phyloP scores from a whole-genome alignment of 2,113 vertebrate genomes.

The Pachycephala philippinensis region DNA sequence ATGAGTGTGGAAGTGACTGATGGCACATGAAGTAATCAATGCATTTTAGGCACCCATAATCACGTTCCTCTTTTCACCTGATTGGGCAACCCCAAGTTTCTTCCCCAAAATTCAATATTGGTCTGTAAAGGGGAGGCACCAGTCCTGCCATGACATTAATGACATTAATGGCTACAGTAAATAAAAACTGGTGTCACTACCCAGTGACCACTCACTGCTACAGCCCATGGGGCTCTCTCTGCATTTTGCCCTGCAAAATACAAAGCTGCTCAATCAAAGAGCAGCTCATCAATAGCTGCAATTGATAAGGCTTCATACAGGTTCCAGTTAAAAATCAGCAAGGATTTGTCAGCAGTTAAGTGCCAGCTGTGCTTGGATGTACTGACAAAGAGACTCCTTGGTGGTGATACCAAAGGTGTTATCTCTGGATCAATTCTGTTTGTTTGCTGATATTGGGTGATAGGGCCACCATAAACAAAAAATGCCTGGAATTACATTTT shows the following conservation, averaged over 20 bases:
- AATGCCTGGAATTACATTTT: neutral
- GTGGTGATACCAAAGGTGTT: neutral
- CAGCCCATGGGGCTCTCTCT: neutral
- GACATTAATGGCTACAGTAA: neutral
- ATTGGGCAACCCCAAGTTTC: neutral
- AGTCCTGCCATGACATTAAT: neutral
- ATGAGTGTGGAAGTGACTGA: neutral
- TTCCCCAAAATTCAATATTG: neutral
- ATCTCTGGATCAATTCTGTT: neutral
- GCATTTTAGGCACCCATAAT: neutral
- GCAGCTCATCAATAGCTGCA: neutral
- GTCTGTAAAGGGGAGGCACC: neutral
- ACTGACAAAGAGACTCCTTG: neutral
- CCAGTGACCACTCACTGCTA: neutral
- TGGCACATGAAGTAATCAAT: neutral
- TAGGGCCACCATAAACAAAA: neutral
- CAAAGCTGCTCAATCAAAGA: neutral
- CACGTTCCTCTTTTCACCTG: neutral
- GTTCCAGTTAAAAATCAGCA: neutral
- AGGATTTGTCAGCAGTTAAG: neutral
- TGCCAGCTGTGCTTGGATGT: neutral
- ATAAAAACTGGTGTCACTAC: fast-evolving
- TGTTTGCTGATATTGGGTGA: neutral
- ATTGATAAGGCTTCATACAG: neutral
- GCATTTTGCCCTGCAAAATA: neutral